Percentiles rank a stretch among this genome's conserved stretches.
Conservation (phyloP, 2,797 vertebrate genomes). For the Hemitrygon akajei region DNA sequence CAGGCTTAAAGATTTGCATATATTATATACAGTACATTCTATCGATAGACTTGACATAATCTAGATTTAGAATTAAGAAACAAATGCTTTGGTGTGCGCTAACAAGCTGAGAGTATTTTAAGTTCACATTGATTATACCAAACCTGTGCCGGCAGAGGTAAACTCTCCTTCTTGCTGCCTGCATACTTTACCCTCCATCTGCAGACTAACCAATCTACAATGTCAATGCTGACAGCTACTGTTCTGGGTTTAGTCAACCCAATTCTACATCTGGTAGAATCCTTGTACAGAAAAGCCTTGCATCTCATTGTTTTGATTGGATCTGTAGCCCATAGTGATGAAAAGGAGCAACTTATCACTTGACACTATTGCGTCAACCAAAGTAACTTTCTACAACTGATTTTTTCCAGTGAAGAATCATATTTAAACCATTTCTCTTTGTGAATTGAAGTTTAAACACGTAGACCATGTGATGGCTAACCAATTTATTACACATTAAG, state of each 20-base stretch:
- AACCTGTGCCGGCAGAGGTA: background rate
- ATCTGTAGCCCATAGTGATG: background rate
- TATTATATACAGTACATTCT: no score
- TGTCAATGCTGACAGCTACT: background rate
- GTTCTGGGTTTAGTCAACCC: background rate
- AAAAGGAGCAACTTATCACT: background rate
- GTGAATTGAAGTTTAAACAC: background rate
- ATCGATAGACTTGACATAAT: background rate
- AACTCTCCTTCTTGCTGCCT: background rate
- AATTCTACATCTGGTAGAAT: background rate
- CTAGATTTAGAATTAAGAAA: background rate
- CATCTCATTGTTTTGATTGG: background rate
- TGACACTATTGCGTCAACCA: background rate
- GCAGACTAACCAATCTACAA: background rate
- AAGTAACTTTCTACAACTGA: background rate
- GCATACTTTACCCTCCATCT: background rate
- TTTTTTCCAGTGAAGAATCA: background rate
- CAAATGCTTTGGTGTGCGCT: background rate
- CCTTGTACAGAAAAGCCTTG: background rate
- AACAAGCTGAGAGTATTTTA: background rate
- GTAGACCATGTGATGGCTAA: background rate
- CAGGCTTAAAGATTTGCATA: no score
- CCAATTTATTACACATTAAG: background rate
- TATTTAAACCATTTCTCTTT: background rate
- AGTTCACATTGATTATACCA: background rate